Base-by-base conservation (phyloP, 2,113 vertebrate species). In the Eudyptes chrysolophus region DNA sequence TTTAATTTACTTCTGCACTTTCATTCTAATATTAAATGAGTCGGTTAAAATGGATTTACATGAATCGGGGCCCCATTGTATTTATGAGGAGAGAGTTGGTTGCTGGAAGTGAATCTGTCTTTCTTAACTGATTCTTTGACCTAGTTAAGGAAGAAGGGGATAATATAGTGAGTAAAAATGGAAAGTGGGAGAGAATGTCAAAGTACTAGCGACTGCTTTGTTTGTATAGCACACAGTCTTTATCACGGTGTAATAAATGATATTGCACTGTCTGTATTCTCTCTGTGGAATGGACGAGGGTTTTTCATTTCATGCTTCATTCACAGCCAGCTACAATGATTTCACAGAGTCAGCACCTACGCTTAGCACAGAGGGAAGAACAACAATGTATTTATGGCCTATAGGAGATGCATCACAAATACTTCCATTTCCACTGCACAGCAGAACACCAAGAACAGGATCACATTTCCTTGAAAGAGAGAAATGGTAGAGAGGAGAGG, bases 281-380 rank as follows among this genome's bases (percentile, higher is more conserved):
- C 87, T 46, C 61, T 51, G 26, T 75, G 81, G 65, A 84, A 58
- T 86, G 87, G 48, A 58, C 85, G 94, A 78, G 78, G 54, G 58
- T 40, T 93, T 96, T 92, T 96, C 90, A 89, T 96, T 96, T 95
- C 89, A 93, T 95, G 94, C 77, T 97, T 94, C 87, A 74, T 94
- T 96, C 93, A 72, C 94, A 85, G 70, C 52, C 79, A 26, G 66
- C 89, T 78, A 32, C 32, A 21, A 27, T 80, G 76, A 96, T 95
- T 95, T 97, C 76, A 81, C 57, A 46, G 89, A 78, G 62, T 71
- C 40, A 89, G 64, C 79, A 85, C 46, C 65, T 84, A 52, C 6
- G 16, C 54, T 54, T 36, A 32, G 66, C 70, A 66, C 70, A 57
- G 80, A 91, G n/a, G 52, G 90, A 87, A 70, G 62, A 78, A 66